Conservation (phyloP, 2,888 invertebrate genomes). For the Agrotis exclamationis region DNA sequence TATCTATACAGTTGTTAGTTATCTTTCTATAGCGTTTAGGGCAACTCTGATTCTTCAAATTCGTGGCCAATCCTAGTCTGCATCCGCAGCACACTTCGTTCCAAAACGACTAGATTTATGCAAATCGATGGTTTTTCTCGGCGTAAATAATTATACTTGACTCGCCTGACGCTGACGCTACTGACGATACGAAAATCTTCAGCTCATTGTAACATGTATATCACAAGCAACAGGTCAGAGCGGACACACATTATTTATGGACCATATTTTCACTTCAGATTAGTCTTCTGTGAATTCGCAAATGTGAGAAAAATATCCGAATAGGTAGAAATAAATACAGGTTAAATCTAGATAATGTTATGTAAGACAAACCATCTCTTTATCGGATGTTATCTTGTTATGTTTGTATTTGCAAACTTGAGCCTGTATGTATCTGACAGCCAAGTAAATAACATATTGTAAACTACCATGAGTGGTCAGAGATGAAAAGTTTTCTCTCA, state of each 20-base stretch:
- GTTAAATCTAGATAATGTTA: conserved; percentile 2
- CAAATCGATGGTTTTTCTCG: neutral
- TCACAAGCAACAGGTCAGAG: neutral
- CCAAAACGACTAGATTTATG: neutral
- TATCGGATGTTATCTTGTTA: conserved; percentile 2
- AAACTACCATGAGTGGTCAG: neutral
- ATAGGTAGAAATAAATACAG: neutral
- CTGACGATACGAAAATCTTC: too few relatives aligned
- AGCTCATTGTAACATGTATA: too few relatives aligned
- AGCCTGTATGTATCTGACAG: neutral
- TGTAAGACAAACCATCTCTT: neutral
- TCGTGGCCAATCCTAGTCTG: too few relatives aligned
- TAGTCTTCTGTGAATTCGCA: neutral
- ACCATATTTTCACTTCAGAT: neutral
- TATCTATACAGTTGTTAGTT: neutral
- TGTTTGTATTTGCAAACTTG: neutral
- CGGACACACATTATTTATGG: neutral
- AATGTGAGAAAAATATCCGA: neutral
- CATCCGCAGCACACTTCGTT: neutral
- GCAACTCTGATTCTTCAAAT: neutral
- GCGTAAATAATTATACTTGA: too few relatives aligned
- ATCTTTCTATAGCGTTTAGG: neutral
- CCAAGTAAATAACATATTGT: conserved; percentile 5
- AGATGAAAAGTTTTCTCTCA: conserved; percentile 23
- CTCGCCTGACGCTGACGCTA: too few relatives aligned